Evolutionary conservation across 2,797 vertebrate genomes (phyloP), one percentile per base, ranked within the genome.

Genomic region (Echeneis naucrates): DNA sequence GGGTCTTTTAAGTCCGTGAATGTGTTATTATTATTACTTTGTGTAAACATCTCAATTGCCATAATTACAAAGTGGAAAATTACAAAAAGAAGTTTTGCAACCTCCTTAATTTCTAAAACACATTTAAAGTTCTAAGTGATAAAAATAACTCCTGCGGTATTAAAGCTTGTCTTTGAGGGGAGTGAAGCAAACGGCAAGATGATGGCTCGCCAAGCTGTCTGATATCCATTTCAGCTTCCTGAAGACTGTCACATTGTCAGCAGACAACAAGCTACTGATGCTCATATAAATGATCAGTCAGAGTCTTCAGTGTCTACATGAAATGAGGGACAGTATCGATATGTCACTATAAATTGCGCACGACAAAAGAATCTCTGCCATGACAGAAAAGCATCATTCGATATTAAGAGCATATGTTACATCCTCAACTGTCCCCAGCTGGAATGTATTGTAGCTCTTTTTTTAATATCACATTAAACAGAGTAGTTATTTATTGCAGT

Each of bases 221-320:
- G 56, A 37, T 66, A 66, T 73, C 48, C 14, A 37, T 58, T 69
- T 62, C 1, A 44, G 21, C 42, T 30, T 53, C 47, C 13, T 59
- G 5, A 32, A 45, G 7, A 51, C 58, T n/a, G n/a, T n/a, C 54
- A 19, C 19, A 44, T 19, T 5, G 45, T 45, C 52, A 52, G 52
- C 2, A 5, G 35, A 45, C 45, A 38, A 2, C 40, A 37, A 73
- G 56, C 3, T n/a, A 17, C 55, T 50, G 61, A 47, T 30, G 47
- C 63, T 52, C 48, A 45, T 35, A 38, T 40, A 30, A 63, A 42
- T 66, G 56, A 58, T 68, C 45, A 30, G 21, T 14, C 38, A 74
- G 11, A 66, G 19, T 21, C 8, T 27, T 55, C 68, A 53, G 0
- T 65, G 16, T 62, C 35, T 44, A 59, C 47, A 17, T 63, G 52